Conservation (phyloP, 1,140 invertebrate species). For the Saccostrea cuccullata region DNA sequence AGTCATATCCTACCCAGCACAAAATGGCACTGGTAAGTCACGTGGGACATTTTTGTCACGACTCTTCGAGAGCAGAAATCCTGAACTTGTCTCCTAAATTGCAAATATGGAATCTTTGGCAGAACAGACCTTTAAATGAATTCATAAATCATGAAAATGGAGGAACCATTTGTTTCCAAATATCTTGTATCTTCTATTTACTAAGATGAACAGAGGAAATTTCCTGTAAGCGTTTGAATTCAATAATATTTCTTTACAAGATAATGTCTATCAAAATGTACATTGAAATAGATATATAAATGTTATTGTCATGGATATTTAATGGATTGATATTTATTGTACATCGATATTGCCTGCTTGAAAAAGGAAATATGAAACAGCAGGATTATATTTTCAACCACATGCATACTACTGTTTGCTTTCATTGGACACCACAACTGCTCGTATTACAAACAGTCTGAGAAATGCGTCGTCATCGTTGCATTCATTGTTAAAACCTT, state of each 20-base stretch:
- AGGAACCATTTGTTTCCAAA: background rate
- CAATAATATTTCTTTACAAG: too few relatives aligned
- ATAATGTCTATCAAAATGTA: background rate
- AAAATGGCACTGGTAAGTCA: background rate
- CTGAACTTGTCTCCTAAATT: conserved; percentile 33
- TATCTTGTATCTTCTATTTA: too few relatives aligned
- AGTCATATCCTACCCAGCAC: background rate
- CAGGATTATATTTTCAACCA: background rate
- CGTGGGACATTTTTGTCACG: background rate
- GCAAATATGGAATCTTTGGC: background rate
- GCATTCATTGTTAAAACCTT: background rate
- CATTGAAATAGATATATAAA: background rate
- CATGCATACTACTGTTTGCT: background rate
- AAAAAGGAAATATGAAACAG: background rate
- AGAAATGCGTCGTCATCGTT: background rate
- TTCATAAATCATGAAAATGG: background rate
- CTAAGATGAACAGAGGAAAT: too few relatives aligned
- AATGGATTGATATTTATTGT: background rate
- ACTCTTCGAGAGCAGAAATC: background rate
- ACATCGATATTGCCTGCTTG: background rate
- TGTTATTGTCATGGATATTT: background rate
- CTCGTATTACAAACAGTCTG: conserved; percentile 10
- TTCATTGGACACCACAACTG: background rate
- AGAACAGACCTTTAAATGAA: background rate
- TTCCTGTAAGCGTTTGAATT: too few relatives aligned